phyloP scores from a whole-genome alignment of 2,797 vertebrate genomes.

The Botia almorhae region DNA sequence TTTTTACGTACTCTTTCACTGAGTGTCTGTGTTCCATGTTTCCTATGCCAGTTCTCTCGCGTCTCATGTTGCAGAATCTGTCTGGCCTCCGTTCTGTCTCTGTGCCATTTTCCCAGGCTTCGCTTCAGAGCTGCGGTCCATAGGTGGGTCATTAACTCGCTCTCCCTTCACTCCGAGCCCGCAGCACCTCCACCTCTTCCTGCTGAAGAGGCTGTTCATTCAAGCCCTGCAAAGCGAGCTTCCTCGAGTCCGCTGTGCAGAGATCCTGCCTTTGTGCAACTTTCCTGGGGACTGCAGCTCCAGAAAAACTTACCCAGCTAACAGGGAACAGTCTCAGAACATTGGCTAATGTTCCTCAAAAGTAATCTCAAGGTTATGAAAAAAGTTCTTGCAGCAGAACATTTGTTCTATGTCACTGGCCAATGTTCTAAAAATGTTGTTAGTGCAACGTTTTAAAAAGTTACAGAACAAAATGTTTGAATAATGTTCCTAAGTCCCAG shows the following conservation, averaged over 20 bases:
- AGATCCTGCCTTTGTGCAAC: slow-evolving; percentile 70
- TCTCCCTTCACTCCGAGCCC: neutral
- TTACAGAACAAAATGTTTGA: too few relatives aligned
- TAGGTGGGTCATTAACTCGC: neutral
- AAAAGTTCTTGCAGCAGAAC: too few relatives aligned
- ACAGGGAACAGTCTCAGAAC: neutral
- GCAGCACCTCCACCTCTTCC: neutral
- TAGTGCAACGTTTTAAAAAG: too few relatives aligned
- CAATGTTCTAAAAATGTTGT: too few relatives aligned
- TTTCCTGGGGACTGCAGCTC: slow-evolving; percentile 53
- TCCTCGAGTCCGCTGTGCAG: slow-evolving; percentile 58
- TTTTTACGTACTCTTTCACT: neutral
- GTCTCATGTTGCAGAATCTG: slow-evolving; percentile 20
- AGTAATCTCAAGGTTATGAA: too few relatives aligned
- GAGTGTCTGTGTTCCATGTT: neutral
- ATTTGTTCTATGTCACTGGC: too few relatives aligned
- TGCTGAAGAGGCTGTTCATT: neutral
- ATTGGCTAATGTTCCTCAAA: too few relatives aligned
- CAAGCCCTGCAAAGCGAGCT: neutral
- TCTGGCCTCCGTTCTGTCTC: slow-evolving; percentile 26
- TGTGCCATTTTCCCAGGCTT: slow-evolving; percentile 55
- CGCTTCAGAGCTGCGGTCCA: slow-evolving; percentile 19
- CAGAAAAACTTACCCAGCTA: neutral
- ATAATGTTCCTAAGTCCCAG: too few relatives aligned
- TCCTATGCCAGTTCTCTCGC: neutral